phyloP scores from a whole-genome alignment of 1,140 invertebrate genomes.

The Parapsyche elsis region DNA sequence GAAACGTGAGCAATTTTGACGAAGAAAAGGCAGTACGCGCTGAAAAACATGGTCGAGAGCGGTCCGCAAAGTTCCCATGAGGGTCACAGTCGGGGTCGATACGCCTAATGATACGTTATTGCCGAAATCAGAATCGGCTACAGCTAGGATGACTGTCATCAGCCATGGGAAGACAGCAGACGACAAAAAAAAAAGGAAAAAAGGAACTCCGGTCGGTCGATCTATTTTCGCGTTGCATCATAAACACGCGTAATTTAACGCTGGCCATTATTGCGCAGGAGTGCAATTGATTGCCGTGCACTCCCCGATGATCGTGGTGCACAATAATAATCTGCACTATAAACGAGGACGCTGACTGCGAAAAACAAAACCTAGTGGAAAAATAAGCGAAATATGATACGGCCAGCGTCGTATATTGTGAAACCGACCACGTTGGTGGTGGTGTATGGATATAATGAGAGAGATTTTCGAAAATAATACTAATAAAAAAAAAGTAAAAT shows the following conservation, averaged over 20 bases:
- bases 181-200: not conserved
- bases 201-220: no score
- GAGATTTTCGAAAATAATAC: no score
- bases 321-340: constrained; percentile 1
- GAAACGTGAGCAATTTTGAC: constrained; percentile 20
- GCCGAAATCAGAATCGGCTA: constrained; percentile 29
- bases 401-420: not conserved
- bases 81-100: constrained; percentile 35
- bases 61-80: constrained; percentile 21
- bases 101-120: constrained; percentile 42
- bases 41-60: constrained; percentile 10
- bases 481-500: no score
- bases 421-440: not conserved
- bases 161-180: constrained; percentile 1
- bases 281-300: no score
- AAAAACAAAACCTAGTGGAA: not conserved
- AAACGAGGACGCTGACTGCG: not conserved
- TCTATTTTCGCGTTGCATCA: no score
- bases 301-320: no score
- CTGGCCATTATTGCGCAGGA: no score
- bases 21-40: constrained; percentile 5
- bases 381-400: not conserved
- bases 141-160: constrained; percentile 17
- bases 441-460: no score
- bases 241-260: no score